These are phyloP conservation scores for Leptinotarsa peninsularis DNA, from an alignment of 2,888 invertebrate genomes.

Conservation along the genomic window DNA sequence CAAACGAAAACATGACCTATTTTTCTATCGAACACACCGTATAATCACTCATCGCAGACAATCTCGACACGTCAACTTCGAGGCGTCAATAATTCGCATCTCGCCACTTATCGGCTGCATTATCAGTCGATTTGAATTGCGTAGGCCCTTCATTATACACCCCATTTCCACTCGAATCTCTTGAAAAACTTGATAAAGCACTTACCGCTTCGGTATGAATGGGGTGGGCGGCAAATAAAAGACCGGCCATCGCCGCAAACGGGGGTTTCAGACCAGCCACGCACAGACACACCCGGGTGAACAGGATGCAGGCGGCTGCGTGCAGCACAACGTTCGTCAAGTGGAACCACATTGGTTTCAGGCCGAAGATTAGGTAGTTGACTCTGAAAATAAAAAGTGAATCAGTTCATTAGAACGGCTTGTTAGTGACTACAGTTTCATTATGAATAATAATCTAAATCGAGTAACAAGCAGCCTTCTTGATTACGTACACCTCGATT, in stretches of 20 bases:
- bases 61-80: background rate
- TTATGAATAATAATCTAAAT: background rate
- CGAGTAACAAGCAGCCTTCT: background rate
- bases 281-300: slow-evolving; percentile 76
- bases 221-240: slow-evolving; percentile 87
- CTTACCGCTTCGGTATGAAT: slow-evolving; percentile 73
- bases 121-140: slow-evolving; percentile 19
- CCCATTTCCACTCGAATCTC: background rate
- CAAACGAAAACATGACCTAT: too few relatives aligned
- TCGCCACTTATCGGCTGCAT: slow-evolving; percentile 4
- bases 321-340: slow-evolving; percentile 82
- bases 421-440: background rate
- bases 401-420: background rate
- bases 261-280: slow-evolving; percentile 77
- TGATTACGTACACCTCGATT: too few relatives aligned
- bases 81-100: slow-evolving; percentile 11
- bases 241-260: slow-evolving; percentile 78
- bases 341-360: slow-evolving; percentile 84
- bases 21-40: background rate
- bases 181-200: slow-evolving; percentile 11
- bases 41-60: background rate
- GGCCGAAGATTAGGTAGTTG: slow-evolving; percentile 79
- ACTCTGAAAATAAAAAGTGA: slow-evolving; percentile 69
- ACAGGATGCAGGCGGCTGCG: slow-evolving; percentile 78
- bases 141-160: background rate